Percentiles rank a stretch among this genome's conserved stretches.
These are phyloP conservation scores for Megaceryle alcyon DNA, from an alignment of 2,797 vertebrate genomes.

Conservation along the genomic window DNA sequence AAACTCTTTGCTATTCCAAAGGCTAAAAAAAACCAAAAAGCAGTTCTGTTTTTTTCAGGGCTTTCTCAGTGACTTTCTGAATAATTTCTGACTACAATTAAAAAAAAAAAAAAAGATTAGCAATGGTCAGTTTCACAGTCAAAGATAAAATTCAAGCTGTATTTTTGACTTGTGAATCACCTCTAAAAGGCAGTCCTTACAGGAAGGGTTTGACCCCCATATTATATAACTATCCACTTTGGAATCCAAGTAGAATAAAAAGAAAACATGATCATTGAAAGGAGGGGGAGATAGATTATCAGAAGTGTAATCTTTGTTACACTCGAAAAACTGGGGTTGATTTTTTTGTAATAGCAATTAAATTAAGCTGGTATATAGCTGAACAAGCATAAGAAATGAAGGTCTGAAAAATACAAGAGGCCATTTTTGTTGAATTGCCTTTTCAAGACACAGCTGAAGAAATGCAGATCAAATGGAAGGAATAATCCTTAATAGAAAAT, in stretches of 20 bases:
- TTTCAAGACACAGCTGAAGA: neutral
- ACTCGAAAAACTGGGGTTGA: neutral
- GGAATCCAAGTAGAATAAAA: neutral
- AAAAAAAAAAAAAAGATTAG: neutral
- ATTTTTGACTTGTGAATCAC: neutral
- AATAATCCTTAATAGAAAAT: neutral
- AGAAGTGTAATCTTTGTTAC: neutral
- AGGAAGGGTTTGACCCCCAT: neutral
- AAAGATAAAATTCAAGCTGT: neutral
- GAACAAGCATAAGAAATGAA: neutral
- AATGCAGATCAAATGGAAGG: neutral
- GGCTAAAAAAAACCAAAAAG: neutral
- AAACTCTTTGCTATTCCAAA: neutral
- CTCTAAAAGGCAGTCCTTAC: neutral
- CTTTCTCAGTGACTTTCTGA: neutral
- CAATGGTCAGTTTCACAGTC: neutral
- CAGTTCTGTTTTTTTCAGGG: neutral
- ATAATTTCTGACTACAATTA: neutral
- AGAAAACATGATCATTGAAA: neutral
- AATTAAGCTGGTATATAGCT: neutral
- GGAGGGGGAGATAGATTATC: neutral
- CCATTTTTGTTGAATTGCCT: neutral
- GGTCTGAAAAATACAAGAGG: neutral
- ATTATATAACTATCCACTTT: neutral
- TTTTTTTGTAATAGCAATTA: neutral